A percentile compares a stretch with the other conserved stretches of the same genome.
These are phyloP conservation scores for Dromococcyx pavoninus DNA, from an alignment of 2,797 vertebrate genomes.

Conservation along the genomic window DNA sequence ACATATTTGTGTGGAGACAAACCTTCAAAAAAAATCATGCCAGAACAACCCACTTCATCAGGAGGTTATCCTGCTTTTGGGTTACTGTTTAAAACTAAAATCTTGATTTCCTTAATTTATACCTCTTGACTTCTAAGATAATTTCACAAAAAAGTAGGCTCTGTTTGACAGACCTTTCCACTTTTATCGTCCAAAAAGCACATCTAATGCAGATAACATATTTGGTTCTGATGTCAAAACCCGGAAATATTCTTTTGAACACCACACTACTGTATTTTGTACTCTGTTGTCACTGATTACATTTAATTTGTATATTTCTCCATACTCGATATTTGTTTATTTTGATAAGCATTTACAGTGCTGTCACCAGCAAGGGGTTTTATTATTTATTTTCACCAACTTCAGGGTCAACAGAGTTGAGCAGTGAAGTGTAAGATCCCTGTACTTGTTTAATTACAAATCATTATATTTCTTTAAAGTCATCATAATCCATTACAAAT, in stretches of 20 bases:
- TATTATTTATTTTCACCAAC: not conserved
- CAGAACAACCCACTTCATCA: not conserved
- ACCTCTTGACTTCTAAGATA: not conserved
- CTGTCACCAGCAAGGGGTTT: not conserved
- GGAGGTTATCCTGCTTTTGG: not conserved
- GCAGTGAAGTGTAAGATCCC: not conserved
- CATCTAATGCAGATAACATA: not conserved
- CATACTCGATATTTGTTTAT: not conserved
- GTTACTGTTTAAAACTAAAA: not conserved
- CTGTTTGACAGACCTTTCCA: not conserved
- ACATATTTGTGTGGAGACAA: not conserved
- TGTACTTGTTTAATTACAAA: not conserved
- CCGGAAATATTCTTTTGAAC: not conserved
- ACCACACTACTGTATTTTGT: not conserved
- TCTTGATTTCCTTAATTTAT: not conserved
- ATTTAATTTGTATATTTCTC: not conserved
- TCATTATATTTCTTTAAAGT: not conserved
- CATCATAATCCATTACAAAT: slow-evolving; percentile 7
- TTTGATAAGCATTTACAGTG: not conserved
- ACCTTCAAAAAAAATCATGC: not conserved
- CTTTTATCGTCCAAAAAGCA: not conserved
- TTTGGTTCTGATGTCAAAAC: not conserved
- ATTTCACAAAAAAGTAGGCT: not conserved
- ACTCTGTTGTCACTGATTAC: not conserved
- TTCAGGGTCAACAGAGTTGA: slow-evolving; percentile 19